A percentile compares a stretch with the other conserved stretches of the same genome.
phyloP scores from a whole-genome alignment of 2,888 invertebrate genomes.

The Lasioglossum pauxillum region DNA sequence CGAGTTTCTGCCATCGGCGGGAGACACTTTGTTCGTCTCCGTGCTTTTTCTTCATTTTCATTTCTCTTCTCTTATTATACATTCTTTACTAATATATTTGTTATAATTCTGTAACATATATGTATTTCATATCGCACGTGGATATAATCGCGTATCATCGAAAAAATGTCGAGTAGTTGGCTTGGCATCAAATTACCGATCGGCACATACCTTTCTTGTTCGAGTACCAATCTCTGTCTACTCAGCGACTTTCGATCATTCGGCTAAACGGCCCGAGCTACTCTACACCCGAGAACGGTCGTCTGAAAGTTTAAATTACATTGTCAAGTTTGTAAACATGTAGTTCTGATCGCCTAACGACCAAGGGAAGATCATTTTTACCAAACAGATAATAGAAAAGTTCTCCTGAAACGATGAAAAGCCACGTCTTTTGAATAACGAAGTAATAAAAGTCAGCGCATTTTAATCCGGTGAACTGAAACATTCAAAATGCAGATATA shows the following conservation, averaged over 20 bases:
- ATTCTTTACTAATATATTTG: no score
- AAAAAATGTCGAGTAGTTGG: slow-evolving; percentile 57
- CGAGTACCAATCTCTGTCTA: slow-evolving; percentile 50
- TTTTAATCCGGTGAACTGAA: neutral
- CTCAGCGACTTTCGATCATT: slow-evolving; percentile 57
- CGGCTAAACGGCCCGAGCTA: slow-evolving; percentile 39
- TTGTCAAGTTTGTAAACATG: slow-evolving; percentile 23
- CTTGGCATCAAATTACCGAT: slow-evolving; percentile 56
- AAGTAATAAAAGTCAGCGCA: neutral
- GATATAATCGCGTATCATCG: slow-evolving; percentile 30
- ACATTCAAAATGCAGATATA: neutral
- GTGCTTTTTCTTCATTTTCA: neutral
- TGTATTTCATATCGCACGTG: neutral
- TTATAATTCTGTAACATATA: no score
- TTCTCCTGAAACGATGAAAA: neutral
- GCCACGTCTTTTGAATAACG: neutral
- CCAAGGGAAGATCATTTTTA: neutral
- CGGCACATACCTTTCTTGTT: slow-evolving; percentile 36
- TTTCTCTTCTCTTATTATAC: no score
- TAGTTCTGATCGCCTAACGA: neutral
- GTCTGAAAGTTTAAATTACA: slow-evolving; percentile 48
- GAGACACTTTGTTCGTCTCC: no score
- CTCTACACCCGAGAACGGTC: slow-evolving; percentile 32
- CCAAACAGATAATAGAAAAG: neutral
- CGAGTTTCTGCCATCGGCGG: no score